Percentiles rank a stretch among this genome's conserved stretches.
Conservation (phyloP, 2,888 invertebrate genomes). For the Ennomos fuscantarius region DNA sequence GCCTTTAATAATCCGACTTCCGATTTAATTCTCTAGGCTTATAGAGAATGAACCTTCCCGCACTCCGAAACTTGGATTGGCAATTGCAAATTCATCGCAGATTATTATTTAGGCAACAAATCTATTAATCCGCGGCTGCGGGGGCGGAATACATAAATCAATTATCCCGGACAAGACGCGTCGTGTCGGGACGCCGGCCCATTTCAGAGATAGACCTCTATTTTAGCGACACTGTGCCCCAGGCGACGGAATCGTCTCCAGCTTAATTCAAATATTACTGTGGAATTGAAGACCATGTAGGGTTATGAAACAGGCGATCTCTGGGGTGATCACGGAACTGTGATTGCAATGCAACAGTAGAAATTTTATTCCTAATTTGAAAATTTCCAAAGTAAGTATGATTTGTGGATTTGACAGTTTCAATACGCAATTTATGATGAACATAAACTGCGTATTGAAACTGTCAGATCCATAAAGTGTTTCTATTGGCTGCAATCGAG, state of each 20-base stretch:
- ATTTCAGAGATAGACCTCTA: slow-evolving; percentile 65
- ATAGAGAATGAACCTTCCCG: slow-evolving; percentile 6
- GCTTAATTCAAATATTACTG: slow-evolving; percentile 81
- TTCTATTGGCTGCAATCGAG: too few relatives aligned
- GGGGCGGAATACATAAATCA: slow-evolving; percentile 76
- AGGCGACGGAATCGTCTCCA: slow-evolving; percentile 66
- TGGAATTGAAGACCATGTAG: slow-evolving; percentile 69
- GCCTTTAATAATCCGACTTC: slow-evolving; percentile 6
- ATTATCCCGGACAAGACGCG: slow-evolving; percentile 75
- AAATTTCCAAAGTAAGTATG: too few relatives aligned
- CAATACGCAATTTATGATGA: too few relatives aligned
- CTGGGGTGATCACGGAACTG: too few relatives aligned
- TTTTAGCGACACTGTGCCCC: slow-evolving; percentile 67
- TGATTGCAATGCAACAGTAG: too few relatives aligned
- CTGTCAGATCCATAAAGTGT: too few relatives aligned
- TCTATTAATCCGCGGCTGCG: slow-evolving; percentile 70
- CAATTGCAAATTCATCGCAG: slow-evolving; percentile 70
- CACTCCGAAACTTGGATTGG: slow-evolving; percentile 54
- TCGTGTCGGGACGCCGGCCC: slow-evolving; percentile 70
- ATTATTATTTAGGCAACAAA: slow-evolving; percentile 77
- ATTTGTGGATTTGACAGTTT: too few relatives aligned
- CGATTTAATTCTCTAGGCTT: slow-evolving; percentile 3
- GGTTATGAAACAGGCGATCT: slow-evolving; percentile 49
- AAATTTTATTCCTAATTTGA: too few relatives aligned
- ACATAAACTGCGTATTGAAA: too few relatives aligned